These are phyloP conservation scores for Hypomecis atomaria DNA, from an alignment of 2,888 invertebrate genomes.

Conservation along the genomic window DNA sequence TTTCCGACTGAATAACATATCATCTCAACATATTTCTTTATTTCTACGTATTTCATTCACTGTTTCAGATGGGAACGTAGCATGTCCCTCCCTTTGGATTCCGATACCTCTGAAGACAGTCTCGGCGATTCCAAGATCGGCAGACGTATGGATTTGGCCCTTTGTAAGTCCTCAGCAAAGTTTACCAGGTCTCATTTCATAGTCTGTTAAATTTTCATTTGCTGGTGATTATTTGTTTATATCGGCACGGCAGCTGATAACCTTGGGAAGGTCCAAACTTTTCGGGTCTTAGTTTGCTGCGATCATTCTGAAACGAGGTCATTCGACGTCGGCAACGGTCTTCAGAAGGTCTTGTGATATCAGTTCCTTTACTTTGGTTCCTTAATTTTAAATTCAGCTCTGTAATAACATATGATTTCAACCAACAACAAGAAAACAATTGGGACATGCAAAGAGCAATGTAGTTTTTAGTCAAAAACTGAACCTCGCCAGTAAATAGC, in stretches of 20 bases:
- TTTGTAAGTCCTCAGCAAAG: conserved; percentile 87
- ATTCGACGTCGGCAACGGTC: conserved; percentile 55
- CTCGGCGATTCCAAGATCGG: conserved; percentile 78
- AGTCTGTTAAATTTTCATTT: conserved; percentile 79
- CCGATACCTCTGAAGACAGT: conserved; percentile 77
- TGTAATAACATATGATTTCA: background rate
- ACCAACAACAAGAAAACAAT: too few species aligned
- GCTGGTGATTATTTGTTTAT: conserved; percentile 79
- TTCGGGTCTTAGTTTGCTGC: conserved; percentile 58
- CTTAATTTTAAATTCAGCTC: background rate
- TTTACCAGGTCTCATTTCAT: conserved; percentile 50
- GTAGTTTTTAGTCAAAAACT: too few species aligned
- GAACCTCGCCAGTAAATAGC: too few species aligned
- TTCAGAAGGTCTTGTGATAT: conserved; percentile 56
- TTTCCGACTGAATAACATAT: background rate
- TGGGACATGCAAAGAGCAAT: too few species aligned
- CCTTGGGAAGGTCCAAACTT: conserved; percentile 55
- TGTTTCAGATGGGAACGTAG: conserved; percentile 87
- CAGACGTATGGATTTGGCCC: conserved; percentile 92
- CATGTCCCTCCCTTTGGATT: conserved; percentile 87
- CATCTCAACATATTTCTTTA: background rate
- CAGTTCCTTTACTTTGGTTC: conserved; percentile 53
- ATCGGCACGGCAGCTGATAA: conserved; percentile 79
- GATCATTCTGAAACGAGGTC: conserved; percentile 54
- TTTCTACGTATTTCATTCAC: conserved; percentile 8